Evolutionary conservation across 2,113 vertebrate species (phyloP), one percentile per base, ranked within the genome.

Genomic region (Heloderma charlesbogerti): DNA sequence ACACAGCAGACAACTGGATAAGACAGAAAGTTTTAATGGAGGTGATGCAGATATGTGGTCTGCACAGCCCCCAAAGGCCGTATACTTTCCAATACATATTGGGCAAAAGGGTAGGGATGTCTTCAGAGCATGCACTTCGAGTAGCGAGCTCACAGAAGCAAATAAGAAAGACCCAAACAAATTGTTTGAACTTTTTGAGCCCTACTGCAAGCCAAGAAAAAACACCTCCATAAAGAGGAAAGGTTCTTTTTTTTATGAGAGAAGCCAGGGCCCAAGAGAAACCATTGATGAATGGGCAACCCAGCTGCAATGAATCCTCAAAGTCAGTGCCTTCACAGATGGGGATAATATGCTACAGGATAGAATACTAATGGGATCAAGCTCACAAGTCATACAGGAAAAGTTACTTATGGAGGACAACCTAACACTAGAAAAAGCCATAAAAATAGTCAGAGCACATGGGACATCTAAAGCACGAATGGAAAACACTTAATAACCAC

Each of bases 301-400:
- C 60, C 31, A 29, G n/a, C 81, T 83, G 3, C 25, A 90, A 6
- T 9, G 15, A 63, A 88, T 81, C 92, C 72, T 7, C 29, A 81
- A 54, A 90, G 88, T 81, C 0, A 40, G 89, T 71, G 40, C 40
- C 90, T 87, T 91, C 90, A 88, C 25, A 87, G 77, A 54, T 84
- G 86, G 1, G 3, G 51, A 45, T 87, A 6, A 18, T 18, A 80
- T 34, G 82, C 29, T 16, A 79, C 93, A 72, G 20, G 37, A 4
- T 34, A 34, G 10, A 6, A 89, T 25, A 77, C 27, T 43, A 72
- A 66, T 82, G 74, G 86, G 86, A 10, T 34, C 83, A 69, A 27
- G 9, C 29, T 69, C 18, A 3, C 22, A 86, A 51, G 51, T 91
- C 88, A 54, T 6, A 71, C 54, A 91, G 29, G 1, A 81, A 92